These are phyloP conservation scores for Phragmatobia fuliginosa DNA, from an alignment of 2,888 invertebrate genomes.

Conservation along the genomic window DNA sequence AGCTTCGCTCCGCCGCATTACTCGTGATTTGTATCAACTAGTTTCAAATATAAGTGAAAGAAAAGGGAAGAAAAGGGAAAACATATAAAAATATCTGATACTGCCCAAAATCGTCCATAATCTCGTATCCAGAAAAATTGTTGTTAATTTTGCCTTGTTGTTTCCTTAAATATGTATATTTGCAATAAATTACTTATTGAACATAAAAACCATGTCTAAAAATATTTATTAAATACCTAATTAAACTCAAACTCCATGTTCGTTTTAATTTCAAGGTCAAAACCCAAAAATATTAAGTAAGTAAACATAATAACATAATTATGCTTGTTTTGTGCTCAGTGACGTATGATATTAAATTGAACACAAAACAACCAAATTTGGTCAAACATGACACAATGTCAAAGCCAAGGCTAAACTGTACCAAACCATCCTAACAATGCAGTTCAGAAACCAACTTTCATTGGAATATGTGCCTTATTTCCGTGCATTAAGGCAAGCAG, in stretches of 20 bases:
- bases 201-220: neutral
- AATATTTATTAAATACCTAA: conserved; percentile 1
- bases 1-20: too few relatives aligned
- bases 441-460: conserved; percentile 36
- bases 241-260: conserved; percentile 14
- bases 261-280: conserved; percentile 29
- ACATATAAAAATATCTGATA: too few relatives aligned
- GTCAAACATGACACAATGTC: conserved; percentile 67
- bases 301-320: conserved; percentile 27
- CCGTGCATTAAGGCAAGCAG: conserved; percentile 21
- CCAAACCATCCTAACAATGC: conserved; percentile 35
- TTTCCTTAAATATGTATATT: too few relatives aligned
- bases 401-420: conserved; percentile 70
- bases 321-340: conserved; percentile 20
- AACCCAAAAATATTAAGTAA: conserved; percentile 15
- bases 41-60: too few relatives aligned
- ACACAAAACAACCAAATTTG: conserved; percentile 65
- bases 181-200: too few relatives aligned
- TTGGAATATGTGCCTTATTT: conserved; percentile 17
- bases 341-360: conserved; percentile 37
- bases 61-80: too few relatives aligned
- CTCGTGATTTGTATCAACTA: too few relatives aligned
- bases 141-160: too few relatives aligned
- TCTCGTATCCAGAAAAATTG: neutral
- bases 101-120: neutral